Percentiles rank a stretch among this genome's conserved stretches.
Conservation (phyloP, 1,140 invertebrate genomes). For the Pinna nobilis region DNA sequence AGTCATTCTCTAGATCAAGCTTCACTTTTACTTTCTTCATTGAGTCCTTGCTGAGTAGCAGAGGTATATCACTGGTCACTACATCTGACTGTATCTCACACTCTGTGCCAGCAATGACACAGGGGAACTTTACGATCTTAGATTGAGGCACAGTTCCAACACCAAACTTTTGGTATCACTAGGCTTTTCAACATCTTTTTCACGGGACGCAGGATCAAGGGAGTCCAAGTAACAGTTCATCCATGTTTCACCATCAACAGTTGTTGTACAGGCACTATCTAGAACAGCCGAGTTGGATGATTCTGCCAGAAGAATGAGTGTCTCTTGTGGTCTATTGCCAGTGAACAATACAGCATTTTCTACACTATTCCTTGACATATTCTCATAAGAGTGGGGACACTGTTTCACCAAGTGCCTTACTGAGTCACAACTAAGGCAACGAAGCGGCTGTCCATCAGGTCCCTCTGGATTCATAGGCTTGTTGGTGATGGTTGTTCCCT, state of each 20-base stretch:
- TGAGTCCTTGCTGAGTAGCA: slow-evolving; percentile 32
- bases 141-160: slow-evolving; percentile 36
- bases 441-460: too few species aligned
- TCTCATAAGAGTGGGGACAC: too few species aligned
- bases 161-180: slow-evolving; percentile 40
- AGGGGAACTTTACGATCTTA: slow-evolving; percentile 11
- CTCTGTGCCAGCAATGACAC: slow-evolving; percentile 27
- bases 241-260: slow-evolving; percentile 41
- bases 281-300: too few species aligned
- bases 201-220: slow-evolving; percentile 6
- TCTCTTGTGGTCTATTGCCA: too few species aligned
- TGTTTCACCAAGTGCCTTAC: too few species aligned
- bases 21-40: slow-evolving; percentile 41
- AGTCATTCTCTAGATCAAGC: slow-evolving; percentile 48
- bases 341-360: too few species aligned
- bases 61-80: slow-evolving; percentile 34
- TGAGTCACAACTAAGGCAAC: too few species aligned
- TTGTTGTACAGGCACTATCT: too few species aligned
- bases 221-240: slow-evolving; percentile 33
- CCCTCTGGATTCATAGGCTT: too few species aligned
- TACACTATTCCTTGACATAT: too few species aligned
- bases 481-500: too few species aligned
- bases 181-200: slow-evolving; percentile 9
- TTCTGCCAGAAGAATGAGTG: too few species aligned
- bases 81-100: slow-evolving; percentile 40